A percentile compares a stretch with the other conserved stretches of the same genome.
Evolutionary conservation across 1,140 invertebrate genomes (phyloP).

Genomic region (Portunus trituberculatus): DNA sequence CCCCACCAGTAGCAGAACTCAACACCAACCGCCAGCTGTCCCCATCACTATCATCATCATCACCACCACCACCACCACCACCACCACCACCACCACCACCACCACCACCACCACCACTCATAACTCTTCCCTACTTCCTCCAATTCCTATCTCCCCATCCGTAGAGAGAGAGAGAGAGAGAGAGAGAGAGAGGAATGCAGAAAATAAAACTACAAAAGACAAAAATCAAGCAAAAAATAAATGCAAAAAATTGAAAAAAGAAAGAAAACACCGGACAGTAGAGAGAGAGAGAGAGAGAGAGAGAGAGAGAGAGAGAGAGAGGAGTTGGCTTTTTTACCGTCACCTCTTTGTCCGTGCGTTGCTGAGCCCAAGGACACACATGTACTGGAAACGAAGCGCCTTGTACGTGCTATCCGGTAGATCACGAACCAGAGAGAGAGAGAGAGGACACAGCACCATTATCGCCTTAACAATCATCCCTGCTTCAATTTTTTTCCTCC

Average conservation of each 20-base stretch:
- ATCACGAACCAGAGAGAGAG: not conserved
- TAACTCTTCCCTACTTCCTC: too few species aligned
- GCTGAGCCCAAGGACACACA: not conserved
- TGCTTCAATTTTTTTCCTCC: not conserved
- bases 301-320: too few species aligned
- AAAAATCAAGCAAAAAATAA: too few species aligned
- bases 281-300: too few species aligned
- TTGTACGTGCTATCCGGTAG: not conserved
- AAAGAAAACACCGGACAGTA: too few species aligned
- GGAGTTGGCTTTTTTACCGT: not conserved
- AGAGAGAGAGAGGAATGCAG: too few species aligned
- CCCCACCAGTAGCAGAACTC: not conserved
- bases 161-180: not conserved
- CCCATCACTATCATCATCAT: too few species aligned
- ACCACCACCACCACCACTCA: not conserved
- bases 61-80: too few species aligned
- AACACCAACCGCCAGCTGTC: too few species aligned
- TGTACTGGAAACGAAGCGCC: not conserved
- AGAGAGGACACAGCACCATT: not conserved
- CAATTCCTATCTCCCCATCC: too few species aligned
- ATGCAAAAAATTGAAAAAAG: too few species aligned
- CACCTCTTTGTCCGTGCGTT: not conserved
- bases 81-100: not conserved
- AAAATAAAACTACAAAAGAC: too few species aligned
- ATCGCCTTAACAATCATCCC: not conserved